Base-by-base conservation (phyloP, 2,113 vertebrate genomes). In the Nyctibius bracteatus region DNA sequence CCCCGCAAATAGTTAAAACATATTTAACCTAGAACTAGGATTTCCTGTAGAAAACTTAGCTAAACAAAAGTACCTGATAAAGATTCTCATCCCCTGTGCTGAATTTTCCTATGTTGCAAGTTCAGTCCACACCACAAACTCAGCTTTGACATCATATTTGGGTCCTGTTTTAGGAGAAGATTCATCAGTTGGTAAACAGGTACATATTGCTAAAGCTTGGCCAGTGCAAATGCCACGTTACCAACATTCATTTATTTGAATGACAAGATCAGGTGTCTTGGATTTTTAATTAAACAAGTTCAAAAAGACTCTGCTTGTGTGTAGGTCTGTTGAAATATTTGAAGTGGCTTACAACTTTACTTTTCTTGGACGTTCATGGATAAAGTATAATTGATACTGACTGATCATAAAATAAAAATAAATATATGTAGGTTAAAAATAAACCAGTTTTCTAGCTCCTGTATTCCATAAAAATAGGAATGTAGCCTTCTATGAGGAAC, bases 371-470 rank as follows among this genome's bases (percentile, higher is more conserved):
- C 20, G 35, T 37, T 17, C 52, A 47, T 44, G 41, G 43, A 47
- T 44, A 72, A 79, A 44, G 12, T 62, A 23, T 63, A 58, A 46
- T 27, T 86, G 77, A 82, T 52, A 66, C 18, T 55, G 65, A 15
- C 9, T 58, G 52, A n/a, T 66, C 35, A 62, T 88, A 79, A 92
- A 88, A 95, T 75, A 77, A 91, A 90, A 88, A 90, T 93, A 92
- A 95, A 82, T 86, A 72, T 14, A 35, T 9, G 82, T 33, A 37
- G 68, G 35, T 81, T 75, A 46, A 82, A 93, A 80, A 67, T 55
- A 91, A 74, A 72, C 10, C 1, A 2, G 8, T 86, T 91, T 87
- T 83, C 58, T 54, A 47, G 81, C 47, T 87, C 24, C 25, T 46
- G 28, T 61, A 30, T 72, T 44, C 72, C 54, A 68, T 57, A 68